These are phyloP conservation scores for Drosophila recens DNA, from an alignment of 2,888 invertebrate genomes.

Conservation along the genomic window DNA sequence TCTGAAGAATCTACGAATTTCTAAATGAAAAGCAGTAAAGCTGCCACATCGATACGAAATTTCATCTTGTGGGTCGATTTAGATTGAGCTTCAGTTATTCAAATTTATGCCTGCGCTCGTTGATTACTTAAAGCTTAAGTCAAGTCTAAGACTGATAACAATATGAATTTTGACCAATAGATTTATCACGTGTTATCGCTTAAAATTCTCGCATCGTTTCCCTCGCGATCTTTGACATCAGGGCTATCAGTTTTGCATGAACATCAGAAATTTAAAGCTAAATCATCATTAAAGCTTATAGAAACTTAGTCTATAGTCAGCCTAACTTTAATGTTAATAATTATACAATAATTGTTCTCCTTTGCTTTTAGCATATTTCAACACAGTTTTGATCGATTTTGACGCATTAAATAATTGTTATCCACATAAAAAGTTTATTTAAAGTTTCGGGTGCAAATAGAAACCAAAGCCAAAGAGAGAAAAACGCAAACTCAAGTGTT, in stretches of 20 bases:
- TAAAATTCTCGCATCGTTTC: neutral
- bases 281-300: too few species aligned
- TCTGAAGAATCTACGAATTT: too few species aligned
- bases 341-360: too few species aligned
- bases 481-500: constrained; percentile 50
- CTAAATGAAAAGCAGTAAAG: neutral
- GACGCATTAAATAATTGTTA: constrained; percentile 8
- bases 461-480: constrained; percentile 18
- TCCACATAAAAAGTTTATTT: constrained; percentile 58
- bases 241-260: too few species aligned
- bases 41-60: neutral
- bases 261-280: too few species aligned
- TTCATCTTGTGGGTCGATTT: neutral
- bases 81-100: neutral
- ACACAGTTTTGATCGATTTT: too few species aligned
- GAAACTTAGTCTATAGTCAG: too few species aligned
- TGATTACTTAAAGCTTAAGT: neutral
- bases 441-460: constrained; percentile 41
- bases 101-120: neutral
- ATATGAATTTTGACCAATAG: neutral
- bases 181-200: neutral
- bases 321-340: too few species aligned
- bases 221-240: too few species aligned
- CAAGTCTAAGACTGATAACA: neutral
- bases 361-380: too few species aligned